These are phyloP conservation scores for Virgularia gustaviana DNA, from an alignment of 92 coral and sea anemone genomes.

Conservation along the genomic window DNA sequence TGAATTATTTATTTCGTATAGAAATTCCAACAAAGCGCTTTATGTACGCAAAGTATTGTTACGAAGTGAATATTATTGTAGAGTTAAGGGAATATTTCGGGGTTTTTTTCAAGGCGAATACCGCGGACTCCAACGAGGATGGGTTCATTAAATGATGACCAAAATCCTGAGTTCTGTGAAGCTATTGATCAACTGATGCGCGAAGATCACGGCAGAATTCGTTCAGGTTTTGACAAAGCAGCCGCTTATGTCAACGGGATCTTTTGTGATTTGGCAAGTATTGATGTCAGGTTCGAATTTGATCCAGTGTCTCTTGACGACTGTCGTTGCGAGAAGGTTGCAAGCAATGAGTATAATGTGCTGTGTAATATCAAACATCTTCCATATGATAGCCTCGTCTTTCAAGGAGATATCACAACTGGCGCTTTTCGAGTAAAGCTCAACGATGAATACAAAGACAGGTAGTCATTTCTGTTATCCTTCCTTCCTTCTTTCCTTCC, in stretches of 20 bases:
- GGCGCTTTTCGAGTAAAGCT: conserved; percentile 17
- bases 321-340: conserved; percentile 24
- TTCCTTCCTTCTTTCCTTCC: conserved; percentile 22
- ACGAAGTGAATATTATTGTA: too few species aligned
- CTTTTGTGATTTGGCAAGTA: conserved; percentile 17
- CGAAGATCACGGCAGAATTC: conserved; percentile 7
- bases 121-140: conserved; percentile 6
- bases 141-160: background rate
- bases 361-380: conserved; percentile 28
- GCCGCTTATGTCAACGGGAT: conserved; percentile 24
- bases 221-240: conserved; percentile 24
- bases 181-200: conserved; percentile 16
- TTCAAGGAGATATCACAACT: conserved; percentile 16
- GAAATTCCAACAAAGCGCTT: too few species aligned
- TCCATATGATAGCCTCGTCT: conserved; percentile 6
- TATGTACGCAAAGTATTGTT: too few species aligned
- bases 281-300: conserved; percentile 37
- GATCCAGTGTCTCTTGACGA: conserved; percentile 34
- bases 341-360: conserved; percentile 27
- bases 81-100: background rate
- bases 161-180: background rate
- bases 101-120: too few species aligned
- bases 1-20: too few species aligned
- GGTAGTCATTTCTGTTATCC: conserved; percentile 11
- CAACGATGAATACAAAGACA: conserved; percentile 17